phyloP scores from a whole-genome alignment of 1,140 invertebrate species.

The Phenacoccus solenopsis region DNA sequence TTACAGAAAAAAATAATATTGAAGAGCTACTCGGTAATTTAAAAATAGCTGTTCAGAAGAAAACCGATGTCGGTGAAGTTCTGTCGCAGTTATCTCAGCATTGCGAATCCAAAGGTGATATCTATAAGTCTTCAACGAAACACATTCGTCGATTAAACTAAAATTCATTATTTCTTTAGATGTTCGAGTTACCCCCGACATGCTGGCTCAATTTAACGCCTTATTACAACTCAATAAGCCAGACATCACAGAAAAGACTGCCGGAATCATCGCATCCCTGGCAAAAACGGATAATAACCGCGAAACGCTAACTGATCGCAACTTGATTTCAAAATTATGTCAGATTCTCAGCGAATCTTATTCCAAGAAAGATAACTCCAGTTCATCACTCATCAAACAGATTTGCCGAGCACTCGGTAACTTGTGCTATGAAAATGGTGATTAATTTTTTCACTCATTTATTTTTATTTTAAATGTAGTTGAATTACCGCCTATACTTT shows the following conservation, averaged over 20 bases:
- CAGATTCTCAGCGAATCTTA: slow-evolving; percentile 36
- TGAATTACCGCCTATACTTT: background rate
- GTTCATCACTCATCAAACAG: slow-evolving; percentile 48
- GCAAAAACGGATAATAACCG: slow-evolving; percentile 54
- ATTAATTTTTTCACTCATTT: slow-evolving; percentile 23
- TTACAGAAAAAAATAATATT: background rate
- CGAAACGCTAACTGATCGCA: slow-evolving; percentile 44
- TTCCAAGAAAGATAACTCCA: slow-evolving; percentile 32
- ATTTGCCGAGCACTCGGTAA: slow-evolving; percentile 70
- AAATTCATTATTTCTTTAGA: background rate
- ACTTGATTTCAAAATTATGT: slow-evolving; percentile 44
- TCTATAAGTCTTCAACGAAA: no score
- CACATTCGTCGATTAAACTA: no score
- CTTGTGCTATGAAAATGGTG: slow-evolving; percentile 76
- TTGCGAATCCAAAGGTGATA: background rate
- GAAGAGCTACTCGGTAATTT: background rate
- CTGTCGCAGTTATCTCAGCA: background rate
- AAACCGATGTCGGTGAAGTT: background rate
- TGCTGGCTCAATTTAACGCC: slow-evolving; percentile 18
- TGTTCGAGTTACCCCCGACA: background rate
- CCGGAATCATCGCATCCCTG: slow-evolving; percentile 55
- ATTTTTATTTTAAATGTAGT: slow-evolving; percentile 11
- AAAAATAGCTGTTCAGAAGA: background rate
- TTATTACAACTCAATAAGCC: slow-evolving; percentile 22
- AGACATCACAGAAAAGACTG: slow-evolving; percentile 30